Conservation (phyloP, 2,113 vertebrate genomes). For the Picathartes gymnocephalus region DNA sequence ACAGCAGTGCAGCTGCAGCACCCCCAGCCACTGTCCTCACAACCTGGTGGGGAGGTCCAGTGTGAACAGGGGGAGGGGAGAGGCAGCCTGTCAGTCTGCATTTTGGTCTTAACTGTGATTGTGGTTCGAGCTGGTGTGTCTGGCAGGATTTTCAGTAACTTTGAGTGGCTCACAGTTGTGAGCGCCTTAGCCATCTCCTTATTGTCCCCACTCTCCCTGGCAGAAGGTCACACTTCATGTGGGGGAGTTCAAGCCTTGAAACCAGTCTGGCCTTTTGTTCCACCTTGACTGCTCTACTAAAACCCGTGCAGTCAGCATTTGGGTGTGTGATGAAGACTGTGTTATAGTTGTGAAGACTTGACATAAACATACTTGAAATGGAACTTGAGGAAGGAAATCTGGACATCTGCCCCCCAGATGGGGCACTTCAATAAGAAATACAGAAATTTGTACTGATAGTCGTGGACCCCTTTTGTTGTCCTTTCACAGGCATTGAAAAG, state of each 20-base stretch:
- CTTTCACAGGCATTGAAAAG: background rate
- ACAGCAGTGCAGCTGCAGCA: background rate
- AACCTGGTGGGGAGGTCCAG: rapidly evolving
- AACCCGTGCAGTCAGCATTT: background rate
- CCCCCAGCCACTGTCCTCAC: background rate
- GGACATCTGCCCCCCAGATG: background rate
- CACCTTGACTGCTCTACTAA: background rate
- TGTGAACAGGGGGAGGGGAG: rapidly evolving
- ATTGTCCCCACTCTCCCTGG: rapidly evolving
- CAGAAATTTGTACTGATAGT: background rate
- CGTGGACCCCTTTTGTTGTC: background rate
- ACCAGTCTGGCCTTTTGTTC: background rate
- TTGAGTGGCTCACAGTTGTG: background rate
- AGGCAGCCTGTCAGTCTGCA: background rate
- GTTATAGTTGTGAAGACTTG: background rate
- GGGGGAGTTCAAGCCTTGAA: background rate
- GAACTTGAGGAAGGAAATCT: background rate
- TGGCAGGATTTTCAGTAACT: background rate
- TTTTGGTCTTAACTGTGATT: background rate
- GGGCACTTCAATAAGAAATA: background rate
- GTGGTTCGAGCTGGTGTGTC: background rate
- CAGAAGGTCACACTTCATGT: background rate
- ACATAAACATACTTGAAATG: background rate
- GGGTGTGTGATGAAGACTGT: background rate
- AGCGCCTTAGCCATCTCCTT: background rate